These are phyloP conservation scores for Empis stercorea DNA, from an alignment of 2,888 invertebrate genomes.

Conservation along the genomic window DNA sequence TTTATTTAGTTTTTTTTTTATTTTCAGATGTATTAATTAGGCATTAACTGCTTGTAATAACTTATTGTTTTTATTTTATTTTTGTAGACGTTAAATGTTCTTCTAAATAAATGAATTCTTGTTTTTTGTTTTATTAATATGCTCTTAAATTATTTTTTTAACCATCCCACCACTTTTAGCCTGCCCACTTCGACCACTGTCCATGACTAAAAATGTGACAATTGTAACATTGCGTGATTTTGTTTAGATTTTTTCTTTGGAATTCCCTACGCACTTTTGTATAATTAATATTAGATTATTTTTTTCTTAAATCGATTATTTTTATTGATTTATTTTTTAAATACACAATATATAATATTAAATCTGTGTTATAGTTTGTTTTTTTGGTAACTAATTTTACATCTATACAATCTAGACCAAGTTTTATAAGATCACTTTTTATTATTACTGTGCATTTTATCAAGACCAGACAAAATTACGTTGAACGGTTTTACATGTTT, in stretches of 20 bases:
- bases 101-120: background rate
- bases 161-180: background rate
- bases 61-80: background rate
- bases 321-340: background rate
- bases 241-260: background rate
- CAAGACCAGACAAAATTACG: background rate
- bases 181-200: background rate
- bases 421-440: background rate
- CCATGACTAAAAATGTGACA: background rate
- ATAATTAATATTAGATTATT: background rate
- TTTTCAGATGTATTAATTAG: background rate
- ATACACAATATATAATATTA: background rate
- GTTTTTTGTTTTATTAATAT: background rate
- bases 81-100: background rate
- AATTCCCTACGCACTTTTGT: background rate
- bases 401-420: background rate
- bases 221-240: background rate
- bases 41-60: background rate
- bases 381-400: background rate
- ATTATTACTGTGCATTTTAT: background rate
- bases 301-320: background rate
- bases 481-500: background rate
- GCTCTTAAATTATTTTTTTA: background rate
- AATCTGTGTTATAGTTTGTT: background rate
- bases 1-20: background rate